Evolutionary conservation across 2,888 invertebrate genomes (phyloP).

Genomic region (Thymelicus sylvestris): DNA sequence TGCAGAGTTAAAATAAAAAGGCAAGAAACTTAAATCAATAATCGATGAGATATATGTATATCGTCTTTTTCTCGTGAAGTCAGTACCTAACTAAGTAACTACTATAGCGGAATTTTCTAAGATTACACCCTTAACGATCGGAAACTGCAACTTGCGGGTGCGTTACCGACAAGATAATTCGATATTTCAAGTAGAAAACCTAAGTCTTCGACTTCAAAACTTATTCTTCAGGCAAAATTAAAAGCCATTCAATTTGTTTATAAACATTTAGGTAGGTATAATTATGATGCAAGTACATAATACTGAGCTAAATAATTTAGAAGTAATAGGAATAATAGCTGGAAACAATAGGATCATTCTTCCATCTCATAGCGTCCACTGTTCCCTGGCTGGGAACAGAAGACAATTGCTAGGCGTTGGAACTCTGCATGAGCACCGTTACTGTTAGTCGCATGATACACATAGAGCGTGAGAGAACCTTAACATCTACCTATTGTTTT

Average conservation of each 20-base stretch:
- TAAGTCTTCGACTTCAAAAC: too few relatives aligned
- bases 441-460: constrained; percentile 8
- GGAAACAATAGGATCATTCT: not conserved
- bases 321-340: not conserved
- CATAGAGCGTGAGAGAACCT: not conserved
- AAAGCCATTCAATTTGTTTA: too few relatives aligned
- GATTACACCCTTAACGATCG: not conserved
- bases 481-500: not conserved
- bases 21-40: too few relatives aligned
- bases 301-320: not conserved
- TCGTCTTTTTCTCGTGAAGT: too few relatives aligned
- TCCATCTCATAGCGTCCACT: not conserved
- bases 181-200: too few relatives aligned
- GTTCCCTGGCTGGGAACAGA: not conserved
- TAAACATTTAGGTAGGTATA: too few relatives aligned
- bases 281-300: not conserved
- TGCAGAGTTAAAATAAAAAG: too few relatives aligned
- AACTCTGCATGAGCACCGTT: not conserved
- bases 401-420: not conserved
- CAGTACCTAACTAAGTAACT: too few relatives aligned
- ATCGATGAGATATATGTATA: too few relatives aligned
- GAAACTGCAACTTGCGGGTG: not conserved
- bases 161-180: too few relatives aligned
- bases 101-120: not conserved
- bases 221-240: too few relatives aligned